phyloP scores from a whole-genome alignment of 2,797 vertebrate genomes.

The Diceros bicornis region DNA sequence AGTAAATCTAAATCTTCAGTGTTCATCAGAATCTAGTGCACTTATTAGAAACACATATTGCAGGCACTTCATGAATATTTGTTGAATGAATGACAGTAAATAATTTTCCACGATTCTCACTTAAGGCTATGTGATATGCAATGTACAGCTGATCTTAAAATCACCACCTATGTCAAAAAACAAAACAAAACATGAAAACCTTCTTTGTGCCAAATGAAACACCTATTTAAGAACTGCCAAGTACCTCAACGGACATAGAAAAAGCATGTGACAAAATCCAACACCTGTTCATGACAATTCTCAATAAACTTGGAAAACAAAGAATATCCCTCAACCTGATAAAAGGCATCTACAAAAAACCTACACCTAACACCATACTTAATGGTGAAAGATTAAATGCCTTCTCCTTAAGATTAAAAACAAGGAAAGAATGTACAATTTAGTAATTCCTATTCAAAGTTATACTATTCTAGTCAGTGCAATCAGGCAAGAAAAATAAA shows the following conservation, averaged over 20 bases:
- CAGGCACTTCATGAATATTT: neutral
- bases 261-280: constrained; percentile 31
- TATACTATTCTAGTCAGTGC: neutral
- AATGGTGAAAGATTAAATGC: neutral
- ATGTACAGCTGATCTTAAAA: neutral
- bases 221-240: neutral
- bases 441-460: neutral
- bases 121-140: neutral
- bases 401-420: constrained; percentile 21
- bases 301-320: neutral
- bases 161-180: neutral
- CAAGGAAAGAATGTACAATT: neutral
- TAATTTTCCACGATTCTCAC: neutral
- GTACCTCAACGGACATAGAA: neutral
- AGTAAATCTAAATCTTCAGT: neutral
- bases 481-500: constrained; percentile 45
- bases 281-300: neutral
- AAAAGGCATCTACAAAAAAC: neutral
- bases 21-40: neutral
- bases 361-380: neutral
- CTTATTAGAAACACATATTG: neutral
- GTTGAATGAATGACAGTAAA: neutral
- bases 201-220: neutral
- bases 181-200: neutral
- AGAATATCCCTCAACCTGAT: neutral